Conservation (phyloP, 2,888 invertebrate species). For the Meteorus colon region DNA sequence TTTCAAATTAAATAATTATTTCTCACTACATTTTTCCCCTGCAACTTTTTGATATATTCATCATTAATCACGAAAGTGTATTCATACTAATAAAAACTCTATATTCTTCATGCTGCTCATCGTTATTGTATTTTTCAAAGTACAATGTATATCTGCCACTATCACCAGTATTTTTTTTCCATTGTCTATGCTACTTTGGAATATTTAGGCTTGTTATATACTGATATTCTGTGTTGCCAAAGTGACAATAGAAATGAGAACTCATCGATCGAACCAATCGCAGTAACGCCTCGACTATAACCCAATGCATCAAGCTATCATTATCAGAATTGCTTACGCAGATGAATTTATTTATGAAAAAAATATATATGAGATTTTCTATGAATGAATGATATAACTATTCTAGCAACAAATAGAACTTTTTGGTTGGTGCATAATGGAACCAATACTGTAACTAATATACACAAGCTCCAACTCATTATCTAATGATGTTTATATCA, state of each 20-base stretch:
- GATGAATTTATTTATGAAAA: not conserved
- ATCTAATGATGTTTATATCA: not conserved
- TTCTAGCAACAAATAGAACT: too few species aligned
- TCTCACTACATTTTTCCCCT: too few species aligned
- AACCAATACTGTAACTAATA: too few species aligned
- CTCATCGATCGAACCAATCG: constrained; percentile 41
- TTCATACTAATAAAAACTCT: not conserved
- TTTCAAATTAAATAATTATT: too few species aligned
- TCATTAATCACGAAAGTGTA: too few species aligned
- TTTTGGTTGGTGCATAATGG: too few species aligned
- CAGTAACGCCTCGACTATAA: constrained; percentile 41
- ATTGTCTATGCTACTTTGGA: not conserved
- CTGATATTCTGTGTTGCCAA: not conserved
- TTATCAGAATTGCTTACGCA: not conserved
- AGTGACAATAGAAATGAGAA: constrained; percentile 22
- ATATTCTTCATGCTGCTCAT: not conserved
- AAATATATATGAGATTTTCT: not conserved
- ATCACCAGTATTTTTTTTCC: not conserved
- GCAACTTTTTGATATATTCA: too few species aligned
- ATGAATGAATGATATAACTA: too few species aligned
- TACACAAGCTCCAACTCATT: not conserved
- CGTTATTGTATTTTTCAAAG: not conserved
- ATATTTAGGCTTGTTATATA: not conserved
- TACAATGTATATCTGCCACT: not conserved
- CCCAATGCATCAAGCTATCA: constrained; percentile 24